Percentiles rank a stretch among this genome's conserved stretches.
Evolutionary conservation across 2,113 vertebrate genomes (phyloP).

Genomic region (Lagopus muta): DNA sequence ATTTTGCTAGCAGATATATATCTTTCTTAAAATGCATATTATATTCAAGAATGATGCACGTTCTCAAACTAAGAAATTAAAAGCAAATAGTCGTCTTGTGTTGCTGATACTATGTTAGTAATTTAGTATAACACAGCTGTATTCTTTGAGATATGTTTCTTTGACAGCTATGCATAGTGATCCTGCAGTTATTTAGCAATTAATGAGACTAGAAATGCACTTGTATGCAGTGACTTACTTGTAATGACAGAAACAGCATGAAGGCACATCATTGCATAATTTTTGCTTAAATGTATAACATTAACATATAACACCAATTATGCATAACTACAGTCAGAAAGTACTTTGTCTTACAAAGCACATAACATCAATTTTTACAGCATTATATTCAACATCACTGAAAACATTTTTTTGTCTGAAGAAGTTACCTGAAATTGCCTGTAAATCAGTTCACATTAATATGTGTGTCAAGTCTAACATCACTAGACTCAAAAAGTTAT

Average conservation of each 20-base stretch:
- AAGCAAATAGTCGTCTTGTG: background rate
- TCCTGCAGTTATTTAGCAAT: background rate
- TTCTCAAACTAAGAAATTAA: background rate
- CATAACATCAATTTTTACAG: background rate
- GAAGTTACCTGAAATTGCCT: conserved; percentile 15
- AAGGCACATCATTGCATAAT: background rate
- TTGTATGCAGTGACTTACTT: background rate
- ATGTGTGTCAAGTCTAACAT: background rate
- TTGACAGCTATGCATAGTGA: background rate
- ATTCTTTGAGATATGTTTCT: background rate
- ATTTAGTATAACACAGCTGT: background rate
- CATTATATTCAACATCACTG: background rate
- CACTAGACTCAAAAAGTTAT: background rate
- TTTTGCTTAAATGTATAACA: background rate
- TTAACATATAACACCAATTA: background rate
- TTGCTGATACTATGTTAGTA: background rate
- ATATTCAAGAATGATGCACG: background rate
- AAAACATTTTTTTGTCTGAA: background rate
- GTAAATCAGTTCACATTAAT: conserved; percentile 4
- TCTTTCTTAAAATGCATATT: background rate
- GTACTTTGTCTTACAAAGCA: background rate
- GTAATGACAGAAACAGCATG: background rate
- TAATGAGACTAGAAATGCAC: background rate
- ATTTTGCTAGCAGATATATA: background rate
- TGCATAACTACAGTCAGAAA: background rate